Evolutionary conservation across 2,113 vertebrate species (phyloP).

Genomic region (Pangasianodon hypophthalmus): DNA sequence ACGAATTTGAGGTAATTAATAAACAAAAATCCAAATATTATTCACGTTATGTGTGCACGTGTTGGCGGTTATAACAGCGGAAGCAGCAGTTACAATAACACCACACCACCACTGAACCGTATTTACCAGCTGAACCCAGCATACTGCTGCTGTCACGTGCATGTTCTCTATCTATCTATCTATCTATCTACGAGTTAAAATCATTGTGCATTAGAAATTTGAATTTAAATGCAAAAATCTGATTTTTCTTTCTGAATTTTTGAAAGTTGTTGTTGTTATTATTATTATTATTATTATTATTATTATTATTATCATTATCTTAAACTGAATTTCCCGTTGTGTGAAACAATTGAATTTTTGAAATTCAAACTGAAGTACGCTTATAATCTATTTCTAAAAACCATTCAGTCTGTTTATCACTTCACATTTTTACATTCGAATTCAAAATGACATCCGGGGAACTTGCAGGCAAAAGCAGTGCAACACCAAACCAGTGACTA

Average conservation of each 20-base stretch:
- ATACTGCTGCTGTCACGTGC: not conserved
- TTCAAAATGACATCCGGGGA: not conserved
- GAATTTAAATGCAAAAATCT: not conserved
- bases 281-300: too few relatives aligned
- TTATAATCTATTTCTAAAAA: not conserved
- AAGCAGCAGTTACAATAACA: slow-evolving; percentile 33
- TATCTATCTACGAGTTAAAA: too few relatives aligned
- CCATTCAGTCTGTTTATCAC: not conserved
- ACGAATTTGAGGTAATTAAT: slow-evolving; percentile 81
- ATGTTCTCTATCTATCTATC: not conserved
- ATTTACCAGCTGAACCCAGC: not conserved
- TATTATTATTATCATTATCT: not conserved
- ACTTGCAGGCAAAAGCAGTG: not conserved
- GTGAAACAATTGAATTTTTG: not conserved
- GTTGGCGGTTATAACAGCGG: too few relatives aligned
- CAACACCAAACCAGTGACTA: not conserved
- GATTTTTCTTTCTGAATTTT: not conserved
- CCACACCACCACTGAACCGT: not conserved
- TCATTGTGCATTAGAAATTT: not conserved
- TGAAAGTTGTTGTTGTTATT: too few relatives aligned
- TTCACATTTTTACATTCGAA: not conserved
- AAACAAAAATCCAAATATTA: not conserved
- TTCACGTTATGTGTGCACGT: not conserved
- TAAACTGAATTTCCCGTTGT: not conserved
- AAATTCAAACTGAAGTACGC: not conserved